Conservation (phyloP, 2,113 vertebrate species). For the Burhinus oedicnemus region DNA sequence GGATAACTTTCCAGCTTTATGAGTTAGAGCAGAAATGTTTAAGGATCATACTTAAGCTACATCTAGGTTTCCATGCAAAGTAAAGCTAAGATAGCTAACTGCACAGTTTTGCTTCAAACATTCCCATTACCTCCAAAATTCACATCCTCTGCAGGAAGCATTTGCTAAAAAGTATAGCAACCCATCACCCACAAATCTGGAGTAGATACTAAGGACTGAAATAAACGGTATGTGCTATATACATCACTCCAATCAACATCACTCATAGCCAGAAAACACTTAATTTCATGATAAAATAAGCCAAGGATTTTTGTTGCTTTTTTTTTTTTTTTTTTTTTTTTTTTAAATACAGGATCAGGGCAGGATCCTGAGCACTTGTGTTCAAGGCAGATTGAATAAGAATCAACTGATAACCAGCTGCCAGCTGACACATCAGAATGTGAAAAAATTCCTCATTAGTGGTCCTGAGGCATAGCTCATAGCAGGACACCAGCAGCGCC, state of each 20-base stretch:
- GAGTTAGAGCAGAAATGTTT: background rate
- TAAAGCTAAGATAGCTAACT: background rate
- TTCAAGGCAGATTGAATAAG: background rate
- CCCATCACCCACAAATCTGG: accelerated
- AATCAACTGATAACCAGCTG: background rate
- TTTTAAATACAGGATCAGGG: background rate
- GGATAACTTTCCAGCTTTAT: background rate
- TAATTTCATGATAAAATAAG: background rate
- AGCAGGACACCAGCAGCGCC: background rate
- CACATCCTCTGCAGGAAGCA: background rate
- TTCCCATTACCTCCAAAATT: background rate
- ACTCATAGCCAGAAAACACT: background rate
- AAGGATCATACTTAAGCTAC: background rate
- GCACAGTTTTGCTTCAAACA: background rate
- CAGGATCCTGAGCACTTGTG: background rate
- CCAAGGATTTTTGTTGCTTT: background rate
- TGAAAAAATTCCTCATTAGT: background rate
- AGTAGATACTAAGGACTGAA: background rate
- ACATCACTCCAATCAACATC: background rate
- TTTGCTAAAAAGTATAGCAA: background rate
- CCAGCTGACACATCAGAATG: background rate
- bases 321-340: no score
- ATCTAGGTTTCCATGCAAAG: background rate
- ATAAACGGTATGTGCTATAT: background rate
- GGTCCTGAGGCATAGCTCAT: background rate